Evolutionary conservation across 2,113 vertebrate species (phyloP).

Genomic region (Barbus barbus): DNA sequence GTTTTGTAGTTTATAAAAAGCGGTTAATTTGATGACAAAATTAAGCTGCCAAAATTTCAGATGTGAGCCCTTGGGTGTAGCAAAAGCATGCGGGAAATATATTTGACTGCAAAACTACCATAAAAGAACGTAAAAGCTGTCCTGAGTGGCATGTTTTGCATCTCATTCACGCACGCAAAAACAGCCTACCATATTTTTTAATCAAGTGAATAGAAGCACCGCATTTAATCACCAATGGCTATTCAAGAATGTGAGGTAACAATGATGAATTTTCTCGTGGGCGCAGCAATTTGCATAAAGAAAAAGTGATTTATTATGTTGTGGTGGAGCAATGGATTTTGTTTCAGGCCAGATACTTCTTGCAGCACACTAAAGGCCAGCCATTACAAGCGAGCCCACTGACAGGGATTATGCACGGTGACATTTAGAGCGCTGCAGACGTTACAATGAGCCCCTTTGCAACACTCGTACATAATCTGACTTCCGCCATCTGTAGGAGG

Average conservation of each 20-base stretch:
- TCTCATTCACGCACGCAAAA: neutral
- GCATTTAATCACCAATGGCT: slow-evolving; percentile 45
- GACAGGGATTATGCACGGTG: slow-evolving; percentile 33
- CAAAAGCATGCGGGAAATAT: neutral
- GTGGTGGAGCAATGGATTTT: slow-evolving; percentile 29
- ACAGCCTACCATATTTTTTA: slow-evolving; percentile 41
- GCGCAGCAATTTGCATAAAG: slow-evolving; percentile 31
- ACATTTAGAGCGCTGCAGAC: slow-evolving; percentile 35
- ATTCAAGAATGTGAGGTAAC: slow-evolving; percentile 27
- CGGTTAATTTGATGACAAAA: no score
- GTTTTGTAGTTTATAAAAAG: no score
- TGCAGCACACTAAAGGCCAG: slow-evolving; percentile 6
- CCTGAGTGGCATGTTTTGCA: slow-evolving; percentile 9
- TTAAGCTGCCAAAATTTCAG: neutral
- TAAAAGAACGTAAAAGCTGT: neutral
- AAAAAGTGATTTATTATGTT: slow-evolving; percentile 45
- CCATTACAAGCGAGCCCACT: slow-evolving; percentile 1
- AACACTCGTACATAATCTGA: slow-evolving; percentile 11
- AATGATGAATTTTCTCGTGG: slow-evolving; percentile 49
- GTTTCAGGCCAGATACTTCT: slow-evolving; percentile 24
- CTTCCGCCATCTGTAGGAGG: slow-evolving; percentile 2
- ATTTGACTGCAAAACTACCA: neutral
- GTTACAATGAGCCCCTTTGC: slow-evolving; percentile 24
- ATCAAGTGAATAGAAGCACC: slow-evolving; percentile 40
- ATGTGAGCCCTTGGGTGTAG: neutral